Evolutionary conservation across 2,888 invertebrate genomes (phyloP).

Genomic region (Petrolisthes cinctipes): DNA sequence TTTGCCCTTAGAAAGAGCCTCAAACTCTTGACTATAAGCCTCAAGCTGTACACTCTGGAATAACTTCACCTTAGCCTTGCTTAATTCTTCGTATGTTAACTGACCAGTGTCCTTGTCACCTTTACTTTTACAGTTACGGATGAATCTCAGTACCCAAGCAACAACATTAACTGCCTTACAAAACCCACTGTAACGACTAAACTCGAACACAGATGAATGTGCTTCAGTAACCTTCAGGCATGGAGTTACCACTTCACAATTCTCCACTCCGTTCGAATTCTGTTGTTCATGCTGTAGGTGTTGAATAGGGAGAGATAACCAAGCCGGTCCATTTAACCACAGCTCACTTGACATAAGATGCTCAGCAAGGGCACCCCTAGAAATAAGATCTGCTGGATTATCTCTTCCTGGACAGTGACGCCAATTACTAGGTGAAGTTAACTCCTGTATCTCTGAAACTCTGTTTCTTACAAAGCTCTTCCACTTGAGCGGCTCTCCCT

Average conservation of each 20-base stretch:
- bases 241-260: neutral
- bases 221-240: neutral
- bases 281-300: neutral
- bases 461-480: constrained; percentile 45
- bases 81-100: constrained; percentile 2
- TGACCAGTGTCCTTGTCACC: constrained; percentile 8
- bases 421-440: constrained; percentile 44
- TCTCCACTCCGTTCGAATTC: neutral
- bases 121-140: constrained; percentile 5
- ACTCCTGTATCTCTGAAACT: constrained; percentile 48
- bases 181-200: neutral
- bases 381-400: neutral
- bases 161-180: neutral
- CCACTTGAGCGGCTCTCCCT: constrained; percentile 50
- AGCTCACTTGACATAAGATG: constrained; percentile 6
- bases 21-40: neutral
- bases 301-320: neutral
- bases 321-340: constrained; percentile 32
- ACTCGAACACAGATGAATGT: constrained; percentile 4
- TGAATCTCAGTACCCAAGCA: constrained; percentile 13
- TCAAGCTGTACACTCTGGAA: neutral
- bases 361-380: constrained; percentile 30
- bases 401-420: constrained; percentile 22
- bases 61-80: neutral
- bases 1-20: neutral